These are phyloP conservation scores for Petrolisthes manimaculis DNA, from an alignment of 2,888 invertebrate genomes.

Conservation along the genomic window DNA sequence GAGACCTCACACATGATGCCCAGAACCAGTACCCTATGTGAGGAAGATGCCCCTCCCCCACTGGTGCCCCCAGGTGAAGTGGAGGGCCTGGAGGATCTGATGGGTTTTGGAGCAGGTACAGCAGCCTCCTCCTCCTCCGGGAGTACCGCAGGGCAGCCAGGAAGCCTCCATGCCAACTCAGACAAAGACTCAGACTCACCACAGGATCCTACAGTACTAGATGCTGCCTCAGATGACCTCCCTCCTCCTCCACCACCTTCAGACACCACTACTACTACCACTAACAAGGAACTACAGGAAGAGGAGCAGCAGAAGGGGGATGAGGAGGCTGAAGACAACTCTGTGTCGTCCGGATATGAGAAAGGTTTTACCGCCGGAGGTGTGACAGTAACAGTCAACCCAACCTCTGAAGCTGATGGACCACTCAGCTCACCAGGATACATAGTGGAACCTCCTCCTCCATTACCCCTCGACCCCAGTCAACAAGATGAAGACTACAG, in stretches of 20 bases:
- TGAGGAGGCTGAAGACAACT: conserved; percentile 39
- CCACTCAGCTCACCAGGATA: conserved; percentile 13
- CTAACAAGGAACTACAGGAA: conserved; percentile 16
- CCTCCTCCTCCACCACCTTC: conserved; percentile 51
- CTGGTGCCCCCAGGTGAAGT: conserved; percentile 51
- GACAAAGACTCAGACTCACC: conserved; percentile 60
- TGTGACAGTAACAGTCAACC: conserved; percentile 63
- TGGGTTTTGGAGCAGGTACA: conserved; percentile 36
- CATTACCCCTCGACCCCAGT: not conserved
- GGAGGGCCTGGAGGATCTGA: conserved; percentile 51
- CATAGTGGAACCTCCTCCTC: conserved; percentile 21
- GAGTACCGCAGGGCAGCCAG: conserved; percentile 53
- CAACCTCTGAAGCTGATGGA: conserved; percentile 59
- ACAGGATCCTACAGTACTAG: conserved; percentile 33
- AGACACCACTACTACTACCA: not conserved
- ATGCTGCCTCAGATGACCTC: conserved; percentile 27
- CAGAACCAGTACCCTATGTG: conserved; percentile 41
- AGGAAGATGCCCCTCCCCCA: conserved; percentile 48
- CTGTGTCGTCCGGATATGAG: conserved; percentile 56
- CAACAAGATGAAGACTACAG: too few species aligned
- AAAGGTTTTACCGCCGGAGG: conserved; percentile 49
- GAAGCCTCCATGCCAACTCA: conserved; percentile 52
- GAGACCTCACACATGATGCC: conserved; percentile 36
- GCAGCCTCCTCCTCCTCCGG: conserved; percentile 52
- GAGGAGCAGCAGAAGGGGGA: not conserved